These are phyloP conservation scores for Montipora capitata DNA, from an alignment of 92 coral and sea anemone genomes.

Conservation along the genomic window DNA sequence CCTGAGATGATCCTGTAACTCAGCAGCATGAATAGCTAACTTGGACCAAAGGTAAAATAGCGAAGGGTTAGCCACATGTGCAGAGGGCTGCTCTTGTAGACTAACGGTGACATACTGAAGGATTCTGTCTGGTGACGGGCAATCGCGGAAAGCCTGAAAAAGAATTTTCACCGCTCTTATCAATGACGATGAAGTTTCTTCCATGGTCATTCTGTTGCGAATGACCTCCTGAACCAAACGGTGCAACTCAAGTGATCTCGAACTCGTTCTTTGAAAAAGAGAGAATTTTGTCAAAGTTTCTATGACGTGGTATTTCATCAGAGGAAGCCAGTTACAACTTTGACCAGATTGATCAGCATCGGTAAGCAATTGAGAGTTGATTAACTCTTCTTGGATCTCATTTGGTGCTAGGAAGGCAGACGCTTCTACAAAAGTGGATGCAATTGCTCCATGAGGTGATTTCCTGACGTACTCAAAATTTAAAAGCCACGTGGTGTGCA, in stretches of 20 bases:
- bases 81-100: slow-evolving; percentile 63
- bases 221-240: slow-evolving; percentile 34
- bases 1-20: slow-evolving; percentile 61
- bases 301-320: background rate
- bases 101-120: slow-evolving; percentile 22
- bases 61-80: slow-evolving; percentile 61
- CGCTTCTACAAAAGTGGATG: slow-evolving; percentile 29
- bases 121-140: slow-evolving; percentile 61
- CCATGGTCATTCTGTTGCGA: background rate
- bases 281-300: slow-evolving; percentile 11
- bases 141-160: background rate
- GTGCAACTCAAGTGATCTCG: background rate
- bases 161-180: slow-evolving; percentile 76
- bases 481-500: slow-evolving; percentile 78
- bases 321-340: background rate
- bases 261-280: slow-evolving; percentile 5
- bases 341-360: background rate
- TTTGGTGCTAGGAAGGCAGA: slow-evolving; percentile 46
- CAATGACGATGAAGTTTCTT: background rate
- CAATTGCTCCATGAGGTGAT: slow-evolving; percentile 18
- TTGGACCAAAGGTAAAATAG: slow-evolving; percentile 76
- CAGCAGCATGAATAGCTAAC: slow-evolving; percentile 69
- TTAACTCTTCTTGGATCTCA: slow-evolving; percentile 49
- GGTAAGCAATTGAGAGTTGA: slow-evolving; percentile 32
- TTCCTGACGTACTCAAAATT: slow-evolving; percentile 58